Percentiles rank a stretch among this genome's conserved stretches.
Conservation (phyloP, 2,797 vertebrate genomes). For the Lutjanus argentimaculatus region DNA sequence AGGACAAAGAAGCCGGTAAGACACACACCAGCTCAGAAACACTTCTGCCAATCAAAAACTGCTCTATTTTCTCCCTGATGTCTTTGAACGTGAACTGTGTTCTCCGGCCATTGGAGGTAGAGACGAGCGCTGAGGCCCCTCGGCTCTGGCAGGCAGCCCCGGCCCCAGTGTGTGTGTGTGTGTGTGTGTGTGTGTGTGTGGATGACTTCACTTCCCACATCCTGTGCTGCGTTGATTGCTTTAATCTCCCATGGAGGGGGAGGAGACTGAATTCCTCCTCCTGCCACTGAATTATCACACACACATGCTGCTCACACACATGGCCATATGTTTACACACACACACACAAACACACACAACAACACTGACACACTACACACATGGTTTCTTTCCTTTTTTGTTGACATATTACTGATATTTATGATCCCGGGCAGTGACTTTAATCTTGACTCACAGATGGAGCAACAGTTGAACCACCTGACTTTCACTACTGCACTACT, state of each 20-base stretch:
- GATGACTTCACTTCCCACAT: constrained; percentile 89
- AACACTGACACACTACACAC: constrained; percentile 29
- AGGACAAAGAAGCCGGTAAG: not conserved
- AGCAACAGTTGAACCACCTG: constrained; percentile 5
- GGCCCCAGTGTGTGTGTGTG: constrained; percentile 77
- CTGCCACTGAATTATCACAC: constrained; percentile 74
- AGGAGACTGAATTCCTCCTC: constrained; percentile 80
- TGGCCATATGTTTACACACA: constrained; percentile 45
- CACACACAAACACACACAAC: not conserved
- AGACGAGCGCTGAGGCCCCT: constrained; percentile 59
- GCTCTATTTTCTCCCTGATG: constrained; percentile 1
- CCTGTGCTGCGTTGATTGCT: constrained; percentile 84
- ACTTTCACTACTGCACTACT: constrained; percentile 3
- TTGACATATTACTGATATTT: constrained; percentile 23
- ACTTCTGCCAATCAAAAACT: not conserved
- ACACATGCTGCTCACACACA: constrained; percentile 60
- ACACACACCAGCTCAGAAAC: too few relatives aligned
- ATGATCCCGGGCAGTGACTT: constrained; percentile 27
- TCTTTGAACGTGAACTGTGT: constrained; percentile 40
- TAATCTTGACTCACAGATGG: constrained; percentile 32
- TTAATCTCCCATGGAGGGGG: constrained; percentile 79
- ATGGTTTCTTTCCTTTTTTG: not conserved
- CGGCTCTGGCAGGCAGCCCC: constrained; percentile 67
- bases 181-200: constrained; percentile 69
- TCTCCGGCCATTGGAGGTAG: constrained; percentile 46